Evolutionary conservation across 2,797 vertebrate species (phyloP).

Genomic region (Ctenosaura bakeri): DNA sequence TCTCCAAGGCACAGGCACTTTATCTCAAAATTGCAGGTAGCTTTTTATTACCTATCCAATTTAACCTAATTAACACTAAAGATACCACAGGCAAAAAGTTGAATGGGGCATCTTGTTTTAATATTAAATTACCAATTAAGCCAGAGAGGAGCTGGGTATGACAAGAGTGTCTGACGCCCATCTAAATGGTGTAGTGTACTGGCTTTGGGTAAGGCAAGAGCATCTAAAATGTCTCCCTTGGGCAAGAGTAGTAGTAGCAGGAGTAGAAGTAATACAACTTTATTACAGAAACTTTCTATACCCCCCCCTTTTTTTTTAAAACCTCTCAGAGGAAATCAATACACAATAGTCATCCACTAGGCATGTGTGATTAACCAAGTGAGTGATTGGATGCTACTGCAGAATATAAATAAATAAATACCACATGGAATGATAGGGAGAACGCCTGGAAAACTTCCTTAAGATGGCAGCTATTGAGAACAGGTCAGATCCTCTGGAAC

Average conservation of each 20-base stretch:
- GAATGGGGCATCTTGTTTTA: constrained; percentile 57
- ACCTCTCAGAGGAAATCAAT: no score
- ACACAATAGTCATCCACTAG: no score
- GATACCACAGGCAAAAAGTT: constrained; percentile 60
- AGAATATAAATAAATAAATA: neutral
- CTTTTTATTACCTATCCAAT: constrained; percentile 61
- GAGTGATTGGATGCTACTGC: neutral
- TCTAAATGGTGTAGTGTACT: neutral
- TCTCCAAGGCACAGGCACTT: constrained; percentile 47
- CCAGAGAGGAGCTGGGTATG: constrained; percentile 23
- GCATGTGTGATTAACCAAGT: neutral
- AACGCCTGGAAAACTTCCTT: no score
- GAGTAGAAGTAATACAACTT: no score
- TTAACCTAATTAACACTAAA: constrained; percentile 68
- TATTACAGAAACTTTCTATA: no score
- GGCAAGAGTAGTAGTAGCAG: no score
- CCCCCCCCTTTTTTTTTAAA: no score
- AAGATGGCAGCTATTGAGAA: neutral
- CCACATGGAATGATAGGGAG: neutral
- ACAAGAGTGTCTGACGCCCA: neutral
- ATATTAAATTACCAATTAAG: constrained; percentile 41
- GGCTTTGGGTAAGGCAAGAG: neutral
- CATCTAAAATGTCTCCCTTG: neutral
- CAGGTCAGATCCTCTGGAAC: neutral
- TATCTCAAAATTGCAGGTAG: constrained; percentile 72